Conservation (phyloP, 2,888 invertebrate genomes). For the Ophion ventricosus region DNA sequence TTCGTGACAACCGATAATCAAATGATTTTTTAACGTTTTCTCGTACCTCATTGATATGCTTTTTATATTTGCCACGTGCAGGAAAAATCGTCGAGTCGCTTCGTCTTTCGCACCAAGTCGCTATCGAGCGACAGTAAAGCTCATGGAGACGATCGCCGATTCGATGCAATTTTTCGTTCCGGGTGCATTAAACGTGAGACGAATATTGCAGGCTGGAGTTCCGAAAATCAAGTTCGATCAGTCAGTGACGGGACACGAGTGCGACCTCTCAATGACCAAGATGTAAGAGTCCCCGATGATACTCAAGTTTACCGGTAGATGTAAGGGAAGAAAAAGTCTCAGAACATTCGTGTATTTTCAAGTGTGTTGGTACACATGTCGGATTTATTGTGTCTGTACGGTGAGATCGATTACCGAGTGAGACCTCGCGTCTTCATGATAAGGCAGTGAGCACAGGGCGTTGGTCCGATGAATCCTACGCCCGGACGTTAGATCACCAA, state of each 20-base stretch:
- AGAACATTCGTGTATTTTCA: too few relatives aligned
- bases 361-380: slow-evolving; percentile 95
- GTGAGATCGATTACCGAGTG: slow-evolving; percentile 89
- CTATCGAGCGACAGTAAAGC: slow-evolving; percentile 86
- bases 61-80: slow-evolving; percentile 58
- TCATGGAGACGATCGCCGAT: slow-evolving; percentile 90
- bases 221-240: slow-evolving; percentile 95
- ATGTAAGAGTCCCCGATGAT: slow-evolving; percentile 86
- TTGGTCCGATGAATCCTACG: slow-evolving; percentile 88
- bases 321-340: too few relatives aligned
- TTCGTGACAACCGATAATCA: slow-evolving; percentile 26
- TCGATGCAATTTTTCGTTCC: slow-evolving; percentile 90
- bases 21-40: neutral
- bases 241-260: slow-evolving; percentile 90
- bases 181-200: slow-evolving; percentile 88
- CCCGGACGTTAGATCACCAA: slow-evolving; percentile 95
- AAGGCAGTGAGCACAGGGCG: slow-evolving; percentile 91
- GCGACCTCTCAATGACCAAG: slow-evolving; percentile 93
- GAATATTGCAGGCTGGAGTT: slow-evolving; percentile 93
- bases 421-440: slow-evolving; percentile 91
- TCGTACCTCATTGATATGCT: neutral
- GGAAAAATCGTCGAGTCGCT: slow-evolving; percentile 80
- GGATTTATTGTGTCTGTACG: slow-evolving; percentile 90
- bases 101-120: slow-evolving; percentile 88
- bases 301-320: too few relatives aligned